Percentiles rank a stretch among this genome's conserved stretches.
Evolutionary conservation across 2,113 vertebrate genomes (phyloP).

Genomic region (Sorex araneus): DNA sequence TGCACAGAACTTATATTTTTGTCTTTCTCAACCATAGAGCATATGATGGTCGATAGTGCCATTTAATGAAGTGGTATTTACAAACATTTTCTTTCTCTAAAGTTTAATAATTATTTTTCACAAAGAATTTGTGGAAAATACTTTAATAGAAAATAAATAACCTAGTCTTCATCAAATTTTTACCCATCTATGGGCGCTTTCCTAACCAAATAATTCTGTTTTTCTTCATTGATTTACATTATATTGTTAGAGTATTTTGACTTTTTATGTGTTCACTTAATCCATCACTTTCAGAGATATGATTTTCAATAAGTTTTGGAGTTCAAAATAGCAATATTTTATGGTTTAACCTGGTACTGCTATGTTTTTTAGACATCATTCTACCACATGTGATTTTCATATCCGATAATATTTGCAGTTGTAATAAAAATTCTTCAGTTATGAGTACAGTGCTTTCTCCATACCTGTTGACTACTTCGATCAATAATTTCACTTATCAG

Average conservation of each 20-base stretch:
- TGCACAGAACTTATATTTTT: not conserved
- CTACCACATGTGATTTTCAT: not conserved
- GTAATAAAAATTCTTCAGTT: not conserved
- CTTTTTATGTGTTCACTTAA: not conserved
- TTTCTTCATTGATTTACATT: not conserved
- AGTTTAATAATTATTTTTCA: not conserved
- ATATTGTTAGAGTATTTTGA: not conserved
- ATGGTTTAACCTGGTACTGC: not conserved
- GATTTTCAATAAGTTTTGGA: not conserved
- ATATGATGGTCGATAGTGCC: not conserved
- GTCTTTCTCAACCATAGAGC: not conserved
- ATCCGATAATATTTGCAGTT: constrained; percentile 33
- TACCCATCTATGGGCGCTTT: not conserved
- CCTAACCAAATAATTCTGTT: not conserved
- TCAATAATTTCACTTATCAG: constrained; percentile 11
- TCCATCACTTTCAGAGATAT: not conserved
- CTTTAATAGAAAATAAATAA: not conserved
- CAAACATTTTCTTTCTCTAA: not conserved
- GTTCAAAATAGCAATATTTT: constrained; percentile 30
- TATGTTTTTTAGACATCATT: not conserved
- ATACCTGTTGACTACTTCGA: not conserved
- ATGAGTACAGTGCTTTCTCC: not conserved
- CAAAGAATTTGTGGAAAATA: not conserved
- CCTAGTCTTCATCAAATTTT: not conserved
- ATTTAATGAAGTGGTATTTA: not conserved